Percentiles rank a stretch among this genome's conserved stretches.
Conservation (phyloP, 2,888 invertebrate species). For the Xestobium rufovillosum region DNA sequence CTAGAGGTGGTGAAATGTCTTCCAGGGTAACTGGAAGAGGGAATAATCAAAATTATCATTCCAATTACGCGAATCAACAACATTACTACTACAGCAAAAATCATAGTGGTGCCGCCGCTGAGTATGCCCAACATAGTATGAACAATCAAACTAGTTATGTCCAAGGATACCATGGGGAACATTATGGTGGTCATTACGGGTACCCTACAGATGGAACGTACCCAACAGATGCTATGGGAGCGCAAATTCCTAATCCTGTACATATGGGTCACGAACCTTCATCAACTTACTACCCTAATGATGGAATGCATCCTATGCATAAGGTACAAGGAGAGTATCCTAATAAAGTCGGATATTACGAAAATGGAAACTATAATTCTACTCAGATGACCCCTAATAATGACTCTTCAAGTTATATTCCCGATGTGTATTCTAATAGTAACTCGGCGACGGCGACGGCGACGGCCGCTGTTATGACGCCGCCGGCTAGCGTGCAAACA, state of each 20-base stretch:
- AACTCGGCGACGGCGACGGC: conserved; percentile 44
- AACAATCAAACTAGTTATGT: conserved; percentile 32
- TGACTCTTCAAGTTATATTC: conserved; percentile 44
- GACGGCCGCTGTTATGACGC: conserved; percentile 52
- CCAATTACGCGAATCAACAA: conserved; percentile 45
- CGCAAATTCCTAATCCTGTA: conserved; percentile 28
- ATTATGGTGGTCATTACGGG: conserved; percentile 35
- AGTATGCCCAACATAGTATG: conserved; percentile 31
- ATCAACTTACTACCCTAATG: conserved; percentile 35
- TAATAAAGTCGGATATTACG: conserved; percentile 47
- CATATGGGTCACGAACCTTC: conserved; percentile 32
- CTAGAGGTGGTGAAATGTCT: conserved; percentile 25
- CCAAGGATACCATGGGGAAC: conserved; percentile 37
- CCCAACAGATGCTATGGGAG: conserved; percentile 27
- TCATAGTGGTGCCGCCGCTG: conserved; percentile 39
- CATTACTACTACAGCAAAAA: conserved; percentile 49
- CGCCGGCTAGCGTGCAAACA: conserved; percentile 50
- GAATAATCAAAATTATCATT: conserved; percentile 40
- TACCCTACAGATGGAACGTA: conserved; percentile 35
- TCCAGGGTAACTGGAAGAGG: conserved; percentile 29
- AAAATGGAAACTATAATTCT: conserved; percentile 46
- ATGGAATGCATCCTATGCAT: conserved; percentile 34
- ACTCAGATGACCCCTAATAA: conserved; percentile 43
- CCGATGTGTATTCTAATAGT: conserved; percentile 44
- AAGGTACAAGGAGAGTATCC: conserved; percentile 25